phyloP scores from a whole-genome alignment of 2,113 vertebrate genomes.

The Stercorarius parasiticus region DNA sequence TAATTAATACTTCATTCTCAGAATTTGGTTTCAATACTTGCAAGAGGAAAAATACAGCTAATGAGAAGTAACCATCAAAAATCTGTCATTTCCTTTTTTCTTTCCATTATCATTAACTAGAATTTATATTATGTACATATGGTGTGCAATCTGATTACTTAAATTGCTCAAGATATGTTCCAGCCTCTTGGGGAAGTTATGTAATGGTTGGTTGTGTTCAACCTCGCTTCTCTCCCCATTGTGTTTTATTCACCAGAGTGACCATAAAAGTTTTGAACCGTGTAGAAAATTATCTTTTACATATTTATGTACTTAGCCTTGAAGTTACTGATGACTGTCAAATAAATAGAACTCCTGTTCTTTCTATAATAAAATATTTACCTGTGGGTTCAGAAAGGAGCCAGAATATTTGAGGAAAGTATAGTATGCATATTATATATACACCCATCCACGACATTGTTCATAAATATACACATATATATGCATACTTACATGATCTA shows the following conservation, averaged over 20 bases:
- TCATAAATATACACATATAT: not conserved
- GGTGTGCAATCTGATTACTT: not conserved
- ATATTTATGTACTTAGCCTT: not conserved
- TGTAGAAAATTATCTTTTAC: not conserved
- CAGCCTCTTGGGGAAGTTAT: not conserved
- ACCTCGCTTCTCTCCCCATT: not conserved
- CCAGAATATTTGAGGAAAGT: not conserved
- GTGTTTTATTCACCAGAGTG: not conserved
- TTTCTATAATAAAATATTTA: not conserved
- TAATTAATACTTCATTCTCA: not conserved
- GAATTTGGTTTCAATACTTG: not conserved
- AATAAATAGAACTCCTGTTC: not conserved
- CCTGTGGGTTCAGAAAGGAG: not conserved
- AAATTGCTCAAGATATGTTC: not conserved
- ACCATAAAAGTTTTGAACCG: not conserved
- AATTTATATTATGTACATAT: not conserved
- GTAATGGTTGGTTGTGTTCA: not conserved
- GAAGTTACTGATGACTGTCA: not conserved
- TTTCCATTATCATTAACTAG: not conserved
- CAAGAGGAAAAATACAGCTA: not conserved
- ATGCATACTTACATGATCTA: not conserved
- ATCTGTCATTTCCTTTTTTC: not conserved
- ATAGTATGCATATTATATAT: not conserved
- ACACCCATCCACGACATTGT: not conserved
- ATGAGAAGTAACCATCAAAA: constrained; percentile 10